Conservation (phyloP, 2,888 invertebrate species). For the Drosophila testacea region DNA sequence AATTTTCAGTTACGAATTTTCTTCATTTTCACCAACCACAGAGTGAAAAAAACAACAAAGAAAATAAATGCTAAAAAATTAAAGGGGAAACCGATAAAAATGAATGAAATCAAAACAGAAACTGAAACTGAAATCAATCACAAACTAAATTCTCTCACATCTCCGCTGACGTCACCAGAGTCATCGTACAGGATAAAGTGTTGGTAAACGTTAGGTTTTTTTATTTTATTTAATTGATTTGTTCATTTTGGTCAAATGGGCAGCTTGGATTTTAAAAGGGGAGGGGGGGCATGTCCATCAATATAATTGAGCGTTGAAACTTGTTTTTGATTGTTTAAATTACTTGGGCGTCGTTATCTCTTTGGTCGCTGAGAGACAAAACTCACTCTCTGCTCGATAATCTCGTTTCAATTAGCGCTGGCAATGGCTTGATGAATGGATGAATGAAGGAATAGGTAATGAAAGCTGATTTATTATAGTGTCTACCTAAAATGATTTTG, state of each 20-base stretch:
- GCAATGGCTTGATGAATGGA: conserved; percentile 44
- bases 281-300: conserved; percentile 13
- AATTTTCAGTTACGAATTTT: conserved; percentile 7
- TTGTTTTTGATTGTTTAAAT: conserved; percentile 33
- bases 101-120: conserved; percentile 28
- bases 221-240: not conserved
- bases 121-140: conserved; percentile 46
- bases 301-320: conserved; percentile 33
- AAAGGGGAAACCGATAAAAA: not conserved
- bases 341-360: conserved; percentile 20
- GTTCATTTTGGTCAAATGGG: not conserved
- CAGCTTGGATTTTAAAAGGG: not conserved
- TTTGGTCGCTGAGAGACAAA: conserved; percentile 16
- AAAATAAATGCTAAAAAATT: not conserved
- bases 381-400: conserved; percentile 18
- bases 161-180: conserved; percentile 30
- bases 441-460: conserved; percentile 29
- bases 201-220: not conserved
- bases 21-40: conserved; percentile 24
- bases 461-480: conserved; percentile 28
- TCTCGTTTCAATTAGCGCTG: conserved; percentile 38
- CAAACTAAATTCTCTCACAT: conserved; percentile 17
- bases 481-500: not conserved
- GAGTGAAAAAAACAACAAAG: not conserved
- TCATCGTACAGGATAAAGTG: not conserved